A percentile compares a stretch with the other conserved stretches of the same genome.
phyloP scores from a whole-genome alignment of 2,888 invertebrate genomes.

The Lapara coniferarum region DNA sequence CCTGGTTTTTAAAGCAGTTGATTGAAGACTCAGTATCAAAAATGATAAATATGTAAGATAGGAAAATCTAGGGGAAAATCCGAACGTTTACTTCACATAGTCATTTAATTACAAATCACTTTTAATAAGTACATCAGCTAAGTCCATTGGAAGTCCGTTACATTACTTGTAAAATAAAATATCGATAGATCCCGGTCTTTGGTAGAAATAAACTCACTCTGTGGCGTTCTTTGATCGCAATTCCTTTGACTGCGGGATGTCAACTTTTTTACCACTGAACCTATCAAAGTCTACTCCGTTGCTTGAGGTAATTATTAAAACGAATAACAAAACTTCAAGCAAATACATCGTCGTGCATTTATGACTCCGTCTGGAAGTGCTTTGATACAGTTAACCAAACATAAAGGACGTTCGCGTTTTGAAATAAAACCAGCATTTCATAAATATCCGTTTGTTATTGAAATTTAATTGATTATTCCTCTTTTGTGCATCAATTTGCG shows the following conservation, averaged over 20 bases:
- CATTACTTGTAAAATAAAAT: background rate
- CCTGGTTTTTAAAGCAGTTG: too few relatives aligned
- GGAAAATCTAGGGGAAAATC: too few relatives aligned
- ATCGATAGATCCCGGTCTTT: background rate
- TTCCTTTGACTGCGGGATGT: conserved; percentile 48
- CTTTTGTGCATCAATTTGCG: background rate
- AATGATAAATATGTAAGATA: too few relatives aligned
- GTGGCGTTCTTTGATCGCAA: conserved; percentile 48
- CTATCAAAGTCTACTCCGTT: conserved; percentile 55
- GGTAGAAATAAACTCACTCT: conserved; percentile 48
- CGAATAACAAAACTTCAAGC: conserved; percentile 46
- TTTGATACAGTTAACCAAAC: conserved; percentile 41
- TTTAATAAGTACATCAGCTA: too few relatives aligned
- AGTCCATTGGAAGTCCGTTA: too few relatives aligned
- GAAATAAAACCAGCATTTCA: conserved; percentile 33
- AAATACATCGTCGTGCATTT: conserved; percentile 37
- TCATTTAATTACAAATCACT: too few relatives aligned
- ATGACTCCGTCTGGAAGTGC: conserved; percentile 25
- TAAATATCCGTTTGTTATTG: conserved; percentile 26
- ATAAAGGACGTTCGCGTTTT: conserved; percentile 31
- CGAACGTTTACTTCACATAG: too few relatives aligned
- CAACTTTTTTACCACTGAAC: conserved; percentile 58
- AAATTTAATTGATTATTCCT: conserved; percentile 11
- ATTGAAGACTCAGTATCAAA: too few relatives aligned
- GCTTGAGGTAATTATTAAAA: conserved; percentile 44